Evolutionary conservation across 2,888 invertebrate genomes (phyloP).

Genomic region (Periphyllus acericola): DNA sequence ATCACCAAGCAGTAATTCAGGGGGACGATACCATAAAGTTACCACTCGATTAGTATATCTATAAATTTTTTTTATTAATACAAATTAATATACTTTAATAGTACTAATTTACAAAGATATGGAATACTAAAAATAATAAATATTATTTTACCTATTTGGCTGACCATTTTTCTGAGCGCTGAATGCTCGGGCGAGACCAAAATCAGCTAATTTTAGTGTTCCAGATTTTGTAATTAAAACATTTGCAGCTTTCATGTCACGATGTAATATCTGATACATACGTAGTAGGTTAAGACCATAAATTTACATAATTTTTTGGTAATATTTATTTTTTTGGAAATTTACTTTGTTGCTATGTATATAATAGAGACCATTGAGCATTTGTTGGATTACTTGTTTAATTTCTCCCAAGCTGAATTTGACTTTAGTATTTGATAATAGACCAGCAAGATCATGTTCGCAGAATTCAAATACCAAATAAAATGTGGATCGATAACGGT

Average conservation of each 20-base stretch:
- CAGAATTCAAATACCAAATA: constrained; percentile 98
- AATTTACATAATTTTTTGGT: not conserved
- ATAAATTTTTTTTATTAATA: constrained; percentile 55
- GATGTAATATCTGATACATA: constrained; percentile 77
- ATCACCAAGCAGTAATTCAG: constrained; percentile 79
- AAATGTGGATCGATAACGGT: constrained; percentile 86
- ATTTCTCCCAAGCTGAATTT: constrained; percentile 97
- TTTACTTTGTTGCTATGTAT: constrained; percentile 91
- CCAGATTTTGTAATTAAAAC: constrained; percentile 96
- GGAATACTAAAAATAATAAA: not conserved
- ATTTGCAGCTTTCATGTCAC: constrained; percentile 99
- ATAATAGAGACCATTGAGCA: constrained; percentile 90
- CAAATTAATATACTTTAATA: not conserved
- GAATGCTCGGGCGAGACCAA: constrained; percentile 94
- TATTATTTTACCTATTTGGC: constrained; percentile 73
- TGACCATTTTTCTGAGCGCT: constrained; percentile 87
- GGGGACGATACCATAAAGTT: constrained; percentile 92
- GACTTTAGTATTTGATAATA: constrained; percentile 93
- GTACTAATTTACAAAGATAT: not conserved
- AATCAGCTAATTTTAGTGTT: constrained; percentile 94
- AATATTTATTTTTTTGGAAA: not conserved
- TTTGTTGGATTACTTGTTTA: constrained; percentile 90
- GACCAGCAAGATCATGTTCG: constrained; percentile 96
- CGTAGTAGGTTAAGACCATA: not conserved
- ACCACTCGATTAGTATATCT: constrained; percentile 98